phyloP scores from a whole-genome alignment of 1,140 invertebrate genomes.

The Bombus superbus region DNA sequence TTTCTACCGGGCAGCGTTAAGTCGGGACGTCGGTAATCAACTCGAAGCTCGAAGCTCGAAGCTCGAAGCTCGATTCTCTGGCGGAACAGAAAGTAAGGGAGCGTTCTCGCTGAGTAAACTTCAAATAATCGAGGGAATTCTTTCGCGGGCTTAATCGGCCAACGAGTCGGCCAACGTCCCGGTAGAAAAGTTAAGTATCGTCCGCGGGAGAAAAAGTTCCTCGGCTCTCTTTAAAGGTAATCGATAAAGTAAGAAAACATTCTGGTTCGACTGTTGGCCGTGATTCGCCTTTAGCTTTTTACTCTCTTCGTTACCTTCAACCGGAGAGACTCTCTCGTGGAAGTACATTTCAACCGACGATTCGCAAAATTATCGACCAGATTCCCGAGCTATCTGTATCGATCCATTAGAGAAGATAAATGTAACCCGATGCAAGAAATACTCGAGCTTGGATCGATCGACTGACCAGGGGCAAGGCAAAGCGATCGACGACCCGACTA shows the following conservation, averaged over 20 bases:
- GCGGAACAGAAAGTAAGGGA: not conserved
- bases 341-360: not conserved
- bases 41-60: not conserved
- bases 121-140: constrained; percentile 49
- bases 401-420: too few relatives aligned
- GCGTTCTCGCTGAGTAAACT: not conserved
- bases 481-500: too few relatives aligned
- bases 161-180: constrained; percentile 31
- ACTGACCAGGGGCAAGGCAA: too few relatives aligned
- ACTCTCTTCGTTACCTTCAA: not conserved
- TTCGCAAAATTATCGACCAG: not conserved
- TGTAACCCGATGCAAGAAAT: not conserved
- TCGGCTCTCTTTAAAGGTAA: constrained; percentile 42
- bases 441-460: too few relatives aligned
- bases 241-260: constrained; percentile 54
- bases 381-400: not conserved
- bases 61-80: not conserved
- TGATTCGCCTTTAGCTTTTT: constrained; percentile 39
- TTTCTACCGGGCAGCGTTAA: not conserved
- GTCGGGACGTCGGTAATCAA: not conserved
- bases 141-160: constrained; percentile 39
- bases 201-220: constrained; percentile 28
- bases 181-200: constrained; percentile 50
- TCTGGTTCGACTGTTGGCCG: not conserved
- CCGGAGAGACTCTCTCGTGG: not conserved